Conservation (phyloP, 2,113 vertebrate species). For the Trachemys scripta region DNA sequence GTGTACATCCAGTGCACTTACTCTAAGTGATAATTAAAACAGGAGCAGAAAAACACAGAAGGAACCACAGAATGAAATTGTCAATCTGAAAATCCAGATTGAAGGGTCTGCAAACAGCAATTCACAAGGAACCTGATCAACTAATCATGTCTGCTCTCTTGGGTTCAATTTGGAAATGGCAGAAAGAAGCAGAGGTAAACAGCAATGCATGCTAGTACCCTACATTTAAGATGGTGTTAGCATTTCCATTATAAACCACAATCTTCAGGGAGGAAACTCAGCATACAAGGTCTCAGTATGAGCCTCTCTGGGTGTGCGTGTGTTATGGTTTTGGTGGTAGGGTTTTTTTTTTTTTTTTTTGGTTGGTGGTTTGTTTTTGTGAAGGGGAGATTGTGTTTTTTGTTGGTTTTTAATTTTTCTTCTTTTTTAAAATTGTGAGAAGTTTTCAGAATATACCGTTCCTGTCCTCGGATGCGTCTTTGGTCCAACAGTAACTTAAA, state of each 20-base stretch:
- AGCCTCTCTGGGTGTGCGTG: neutral
- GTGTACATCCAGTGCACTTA: constrained; percentile 78
- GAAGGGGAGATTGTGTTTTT: neutral
- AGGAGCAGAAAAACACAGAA: constrained; percentile 80
- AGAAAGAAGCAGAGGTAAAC: constrained; percentile 64
- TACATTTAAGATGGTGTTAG: neutral
- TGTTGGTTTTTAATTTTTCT: neutral
- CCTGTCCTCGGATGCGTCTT: neutral
- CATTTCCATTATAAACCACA: constrained; percentile 45
- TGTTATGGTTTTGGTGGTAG: neutral
- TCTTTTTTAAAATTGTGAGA: neutral
- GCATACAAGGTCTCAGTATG: neutral
- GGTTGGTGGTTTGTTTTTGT: neutral
- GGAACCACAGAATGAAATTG: constrained; percentile 81
- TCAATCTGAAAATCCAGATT: constrained; percentile 79
- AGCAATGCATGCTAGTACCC: neutral
- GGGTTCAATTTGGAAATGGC: constrained; percentile 78
- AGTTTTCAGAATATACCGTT: neutral
- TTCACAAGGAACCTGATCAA: constrained; percentile 77
- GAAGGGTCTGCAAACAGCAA: constrained; percentile 78
- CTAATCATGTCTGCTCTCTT: constrained; percentile 73
- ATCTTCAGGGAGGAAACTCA: constrained; percentile 34
- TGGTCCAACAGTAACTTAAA: neutral
- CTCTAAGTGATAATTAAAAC: constrained; percentile 88
- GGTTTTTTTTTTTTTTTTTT: neutral